A percentile compares a stretch with the other conserved stretches of the same genome.
Evolutionary conservation across 1,140 invertebrate genomes (phyloP).

Genomic region (Cylas formicarius): DNA sequence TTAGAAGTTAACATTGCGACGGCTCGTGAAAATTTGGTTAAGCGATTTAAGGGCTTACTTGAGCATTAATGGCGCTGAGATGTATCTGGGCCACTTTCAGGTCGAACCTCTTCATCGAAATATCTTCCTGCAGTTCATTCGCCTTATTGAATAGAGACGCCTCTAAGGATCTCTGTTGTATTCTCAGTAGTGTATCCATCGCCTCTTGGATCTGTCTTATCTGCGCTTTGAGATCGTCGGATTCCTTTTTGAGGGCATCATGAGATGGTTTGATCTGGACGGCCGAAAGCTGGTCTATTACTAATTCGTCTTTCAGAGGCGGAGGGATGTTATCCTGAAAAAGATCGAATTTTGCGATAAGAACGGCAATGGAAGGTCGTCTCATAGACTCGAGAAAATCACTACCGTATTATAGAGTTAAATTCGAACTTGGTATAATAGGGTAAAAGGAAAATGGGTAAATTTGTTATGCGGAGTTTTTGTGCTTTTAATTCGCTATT

Average conservation of each 20-base stretch:
- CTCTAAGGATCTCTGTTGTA: conserved; percentile 82
- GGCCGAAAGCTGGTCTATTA: conserved; percentile 72
- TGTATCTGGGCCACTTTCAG: conserved; percentile 84
- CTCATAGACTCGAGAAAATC: too few species aligned
- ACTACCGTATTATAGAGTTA: too few species aligned
- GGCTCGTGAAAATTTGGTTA: too few species aligned
- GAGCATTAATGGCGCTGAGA: conserved; percentile 77
- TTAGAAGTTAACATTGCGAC: too few species aligned
- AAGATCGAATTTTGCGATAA: conserved; percentile 8
- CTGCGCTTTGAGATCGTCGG: conserved; percentile 72
- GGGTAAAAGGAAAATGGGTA: too few species aligned
- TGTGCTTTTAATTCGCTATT: too few species aligned
- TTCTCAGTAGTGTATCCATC: conserved; percentile 71
- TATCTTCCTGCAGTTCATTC: conserved; percentile 91
- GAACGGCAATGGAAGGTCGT: not conserved
- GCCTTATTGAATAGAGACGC: conserved; percentile 85
- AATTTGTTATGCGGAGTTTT: too few species aligned
- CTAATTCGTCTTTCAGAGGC: conserved; percentile 72
- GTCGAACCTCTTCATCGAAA: conserved; percentile 90
- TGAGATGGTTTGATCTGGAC: conserved; percentile 63
- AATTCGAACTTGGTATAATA: too few species aligned
- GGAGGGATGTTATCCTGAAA: conserved; percentile 57
- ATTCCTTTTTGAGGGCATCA: conserved; percentile 73
- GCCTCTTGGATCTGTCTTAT: conserved; percentile 83
- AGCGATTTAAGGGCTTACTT: conserved; percentile 56